Evolutionary conservation across 2,797 vertebrate genomes (phyloP).

Genomic region (Echiichthys vipera): DNA sequence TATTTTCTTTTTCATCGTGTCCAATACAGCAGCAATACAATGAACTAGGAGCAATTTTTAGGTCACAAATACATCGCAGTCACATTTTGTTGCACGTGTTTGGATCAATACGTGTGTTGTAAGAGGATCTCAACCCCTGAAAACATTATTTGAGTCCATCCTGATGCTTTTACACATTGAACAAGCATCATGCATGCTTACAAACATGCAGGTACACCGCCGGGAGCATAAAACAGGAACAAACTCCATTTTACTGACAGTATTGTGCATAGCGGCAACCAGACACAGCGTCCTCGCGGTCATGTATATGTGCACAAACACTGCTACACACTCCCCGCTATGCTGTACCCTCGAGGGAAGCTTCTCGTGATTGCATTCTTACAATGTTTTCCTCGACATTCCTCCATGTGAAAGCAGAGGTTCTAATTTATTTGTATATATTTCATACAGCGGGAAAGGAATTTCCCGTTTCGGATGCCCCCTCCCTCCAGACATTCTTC

Average conservation of each 20-base stretch:
- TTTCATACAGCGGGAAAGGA: slow-evolving; percentile 58
- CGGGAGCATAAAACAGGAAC: background rate
- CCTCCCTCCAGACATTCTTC: slow-evolving; percentile 66
- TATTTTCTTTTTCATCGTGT: slow-evolving; percentile 5
- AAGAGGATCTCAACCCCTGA: background rate
- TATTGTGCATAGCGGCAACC: background rate
- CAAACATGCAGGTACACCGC: background rate
- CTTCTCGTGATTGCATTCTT: slow-evolving; percentile 64
- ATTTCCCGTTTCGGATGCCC: slow-evolving; percentile 66
- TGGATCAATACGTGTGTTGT: background rate
- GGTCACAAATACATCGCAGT: slow-evolving; percentile 1
- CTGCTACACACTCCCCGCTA: background rate
- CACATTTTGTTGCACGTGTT: background rate
- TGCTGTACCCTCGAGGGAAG: slow-evolving; percentile 39
- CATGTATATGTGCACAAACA: slow-evolving; percentile 6
- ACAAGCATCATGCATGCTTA: background rate
- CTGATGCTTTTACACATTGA: background rate
- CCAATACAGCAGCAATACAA: background rate
- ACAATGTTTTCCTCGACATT: slow-evolving; percentile 69
- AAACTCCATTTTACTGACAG: background rate
- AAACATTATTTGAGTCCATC: background rate
- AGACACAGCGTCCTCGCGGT: background rate
- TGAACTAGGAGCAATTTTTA: background rate
- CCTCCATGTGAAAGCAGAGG: slow-evolving; percentile 57
- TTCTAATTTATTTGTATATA: slow-evolving; percentile 73